These are phyloP conservation scores for Taphrorychus bicolor DNA, from an alignment of 2,888 invertebrate genomes.

Conservation along the genomic window DNA sequence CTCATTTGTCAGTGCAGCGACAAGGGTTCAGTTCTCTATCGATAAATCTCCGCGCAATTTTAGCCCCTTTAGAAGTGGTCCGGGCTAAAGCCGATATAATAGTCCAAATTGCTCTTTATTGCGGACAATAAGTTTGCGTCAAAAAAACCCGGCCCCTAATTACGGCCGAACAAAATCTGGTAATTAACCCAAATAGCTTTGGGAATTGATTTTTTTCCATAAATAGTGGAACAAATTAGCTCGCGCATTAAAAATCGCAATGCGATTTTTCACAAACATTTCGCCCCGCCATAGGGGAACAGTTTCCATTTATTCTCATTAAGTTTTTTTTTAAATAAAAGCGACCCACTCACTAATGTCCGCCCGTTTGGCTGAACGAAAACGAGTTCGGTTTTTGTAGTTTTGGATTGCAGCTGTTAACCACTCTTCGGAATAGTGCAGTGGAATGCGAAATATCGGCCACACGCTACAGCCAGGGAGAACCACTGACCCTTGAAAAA, in stretches of 20 bases:
- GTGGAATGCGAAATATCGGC: too few species aligned
- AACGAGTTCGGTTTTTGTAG: background rate
- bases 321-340: background rate
- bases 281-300: background rate
- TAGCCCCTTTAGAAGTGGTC: background rate
- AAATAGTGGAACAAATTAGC: background rate
- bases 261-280: slow-evolving; percentile 3
- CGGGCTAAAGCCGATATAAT: background rate
- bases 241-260: background rate
- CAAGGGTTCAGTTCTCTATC: too few species aligned
- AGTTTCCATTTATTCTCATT: slow-evolving; percentile 1
- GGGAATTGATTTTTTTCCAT: background rate
- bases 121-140: background rate
- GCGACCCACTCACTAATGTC: background rate
- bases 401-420: too few species aligned
- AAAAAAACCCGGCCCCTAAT: background rate
- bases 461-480: too few species aligned
- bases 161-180: background rate
- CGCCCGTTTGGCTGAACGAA: background rate
- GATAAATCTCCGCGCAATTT: background rate
- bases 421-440: too few species aligned
- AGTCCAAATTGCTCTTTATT: background rate
- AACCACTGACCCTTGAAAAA: too few species aligned
- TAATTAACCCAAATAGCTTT: slow-evolving; percentile 2
- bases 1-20: too few species aligned